phyloP scores from a whole-genome alignment of 1,140 invertebrate genomes.

The Zaprionus davidi region DNA sequence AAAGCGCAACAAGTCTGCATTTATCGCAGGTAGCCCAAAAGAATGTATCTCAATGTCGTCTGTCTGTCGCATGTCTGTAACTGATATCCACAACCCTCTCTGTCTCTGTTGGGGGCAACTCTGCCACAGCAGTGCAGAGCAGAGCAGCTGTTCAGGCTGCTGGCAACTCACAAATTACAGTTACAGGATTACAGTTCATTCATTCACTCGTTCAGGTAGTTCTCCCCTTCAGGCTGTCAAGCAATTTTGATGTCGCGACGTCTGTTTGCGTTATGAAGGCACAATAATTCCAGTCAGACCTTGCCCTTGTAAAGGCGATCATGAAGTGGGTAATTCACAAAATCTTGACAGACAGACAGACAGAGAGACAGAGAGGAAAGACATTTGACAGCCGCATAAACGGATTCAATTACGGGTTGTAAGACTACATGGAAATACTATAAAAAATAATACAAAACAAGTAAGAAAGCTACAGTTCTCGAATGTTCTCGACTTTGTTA shows the following conservation, averaged over 20 bases:
- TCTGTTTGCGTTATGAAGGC: constrained; percentile 18
- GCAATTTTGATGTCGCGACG: constrained; percentile 61
- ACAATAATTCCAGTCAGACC: neutral
- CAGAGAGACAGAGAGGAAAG: neutral
- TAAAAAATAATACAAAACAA: neutral
- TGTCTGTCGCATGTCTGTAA: constrained; percentile 44
- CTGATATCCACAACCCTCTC: constrained; percentile 49
- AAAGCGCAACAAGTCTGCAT: constrained; percentile 76
- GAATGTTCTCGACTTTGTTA: too few species aligned
- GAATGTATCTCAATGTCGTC: constrained; percentile 48
- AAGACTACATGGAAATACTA: neutral
- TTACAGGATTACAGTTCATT: constrained; percentile 17
- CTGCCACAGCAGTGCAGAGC: constrained; percentile 8
- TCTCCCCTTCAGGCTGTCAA: neutral
- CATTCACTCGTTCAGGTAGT: constrained; percentile 5
- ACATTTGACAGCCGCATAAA: constrained; percentile 11
- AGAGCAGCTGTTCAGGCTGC: constrained; percentile 35
- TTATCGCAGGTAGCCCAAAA: constrained; percentile 56
- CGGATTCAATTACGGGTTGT: constrained; percentile 1
- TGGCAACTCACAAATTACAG: constrained; percentile 44
- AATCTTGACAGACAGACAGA: constrained; percentile 21
- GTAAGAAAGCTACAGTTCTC: neutral
- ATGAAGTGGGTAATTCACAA: constrained; percentile 37
- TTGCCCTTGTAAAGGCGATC: constrained; percentile 31
- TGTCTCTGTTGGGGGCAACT: constrained; percentile 5